Evolutionary conservation across 2,797 vertebrate genomes (phyloP), one percentile per base, ranked within the genome.

Genomic region (Notolabrus celidotus): DNA sequence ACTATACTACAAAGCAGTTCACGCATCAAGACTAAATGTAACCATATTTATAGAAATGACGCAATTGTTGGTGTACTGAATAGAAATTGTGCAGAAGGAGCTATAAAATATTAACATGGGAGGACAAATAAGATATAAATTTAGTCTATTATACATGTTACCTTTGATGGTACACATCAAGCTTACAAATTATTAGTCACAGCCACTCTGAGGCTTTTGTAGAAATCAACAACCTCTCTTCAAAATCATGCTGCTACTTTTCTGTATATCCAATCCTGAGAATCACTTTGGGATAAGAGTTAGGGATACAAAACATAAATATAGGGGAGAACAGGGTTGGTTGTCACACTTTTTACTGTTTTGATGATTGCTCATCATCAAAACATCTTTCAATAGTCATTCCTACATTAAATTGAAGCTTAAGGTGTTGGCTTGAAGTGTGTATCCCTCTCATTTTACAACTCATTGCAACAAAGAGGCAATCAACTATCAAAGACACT

Each of bases 21-120:
- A 63, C 62, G 65, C 67, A 74, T 47, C 25, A 27, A 19, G 55
- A 70, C 58, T 60, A 66, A 80, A 82, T 76, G 19, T 56, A 55
- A 74, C 23, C 53, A 10, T 54, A 82, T 88, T 83, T 75, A 74
- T 67, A 78, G 70, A 79, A 80, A 88, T 79, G 14, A 81, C 22
- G 57, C 45, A 63, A 56, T 57, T 67, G 43, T 69, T 39, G 20
- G 22, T 25, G 25, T 41, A 15, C 46, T 53, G 57, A 71, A 47
- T 17, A 60, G 10, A 64, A 60, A 80, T 25, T 41, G 9, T 22
- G 27, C 27, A 16, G 7, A 59, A 55, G 63, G 39, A 58, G 27
- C 19, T 47, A 20, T 14, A 22, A 47, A 33, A 57, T 34, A 47
- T 39, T 8, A 61, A 38, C 17, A 43, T 41, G 6, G 23, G 20